A percentile compares a stretch with the other conserved stretches of the same genome.
phyloP scores from a whole-genome alignment of 2,888 invertebrate genomes.

The Diadegma fenestrale region DNA sequence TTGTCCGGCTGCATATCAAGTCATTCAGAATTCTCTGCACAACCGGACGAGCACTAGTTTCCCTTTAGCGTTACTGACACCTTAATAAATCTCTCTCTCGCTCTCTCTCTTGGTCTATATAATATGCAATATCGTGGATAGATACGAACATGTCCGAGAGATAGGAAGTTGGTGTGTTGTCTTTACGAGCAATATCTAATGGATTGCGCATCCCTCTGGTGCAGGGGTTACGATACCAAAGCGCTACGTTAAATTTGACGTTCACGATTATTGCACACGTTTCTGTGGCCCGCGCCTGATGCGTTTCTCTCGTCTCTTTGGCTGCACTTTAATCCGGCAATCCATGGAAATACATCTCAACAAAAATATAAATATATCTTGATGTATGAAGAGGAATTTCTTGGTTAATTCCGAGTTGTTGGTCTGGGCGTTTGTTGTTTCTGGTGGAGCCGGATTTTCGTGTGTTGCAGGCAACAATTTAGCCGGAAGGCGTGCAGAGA shows the following conservation, averaged over 20 bases:
- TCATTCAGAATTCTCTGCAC: constrained; percentile 24
- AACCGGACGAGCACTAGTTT: constrained; percentile 52
- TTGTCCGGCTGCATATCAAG: constrained; percentile 25
- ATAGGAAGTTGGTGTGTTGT: constrained; percentile 78
- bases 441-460: neutral
- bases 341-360: neutral
- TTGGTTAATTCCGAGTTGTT: constrained; percentile 65
- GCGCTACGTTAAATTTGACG: constrained; percentile 84
- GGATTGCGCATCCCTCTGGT: constrained; percentile 81
- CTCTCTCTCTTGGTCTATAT: neutral
- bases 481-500: constrained; percentile 43
- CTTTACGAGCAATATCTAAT: constrained; percentile 85
- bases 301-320: constrained; percentile 27
- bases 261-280: constrained; percentile 83
- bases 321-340: neutral
- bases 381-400: constrained; percentile 34
- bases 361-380: neutral
- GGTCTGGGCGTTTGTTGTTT: constrained; percentile 56
- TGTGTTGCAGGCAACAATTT: constrained; percentile 42
- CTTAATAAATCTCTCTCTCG: constrained; percentile 55
- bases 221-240: constrained; percentile 72
- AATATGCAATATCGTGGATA: neutral
- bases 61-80: constrained; percentile 63
- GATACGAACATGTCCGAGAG: constrained; percentile 69
- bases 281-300: neutral